Base-by-base conservation (phyloP, 2,113 vertebrate species). In the Rhadina sibilatrix region DNA sequence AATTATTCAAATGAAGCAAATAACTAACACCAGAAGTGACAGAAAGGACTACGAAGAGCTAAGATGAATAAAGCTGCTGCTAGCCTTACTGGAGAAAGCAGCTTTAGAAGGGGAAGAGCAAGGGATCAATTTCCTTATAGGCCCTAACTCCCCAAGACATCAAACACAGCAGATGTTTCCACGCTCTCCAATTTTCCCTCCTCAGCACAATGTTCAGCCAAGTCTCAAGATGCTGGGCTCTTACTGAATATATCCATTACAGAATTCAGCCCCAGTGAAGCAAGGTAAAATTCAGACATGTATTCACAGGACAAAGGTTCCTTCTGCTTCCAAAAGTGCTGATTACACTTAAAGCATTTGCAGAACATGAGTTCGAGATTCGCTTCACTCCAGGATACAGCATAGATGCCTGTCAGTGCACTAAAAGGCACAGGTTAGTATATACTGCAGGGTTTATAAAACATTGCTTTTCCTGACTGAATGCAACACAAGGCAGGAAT, bases 171-270 rank as follows among this genome's bases (percentile, higher is more conserved):
- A 0, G 33, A 56, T 17, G 3, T 35, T 70, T 70, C 37, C 33
- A 47, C 0, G 46, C 8, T 12, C 7, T 56, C 9, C 11, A 7
- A 14, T 9, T 53, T 50, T 38, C 46, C n/a, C 44, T 68, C 37
- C 89, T 64, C 0, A 0, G 31, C 56, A 71, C 40, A 68, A 37
- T 1, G 17, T 46, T 83, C 54, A 74, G 20, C 40, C 0, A 4
- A 52, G 10, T n/a, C 68, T 71, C 37, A 72, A 68, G 71, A 59
- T 24, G 18, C 30, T 57, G 19, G 18, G 46, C 0, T 1, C 54
- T 38, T 78, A 53, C 8, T 53, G 12, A 46, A 42, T 46, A 15
- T 4, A 83, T 13, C 15, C 5, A 4, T 11, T 40, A 53, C 3
- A 66, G 53, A 93, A 75, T 19, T 57, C 78, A 64, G 19, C 14